These are phyloP conservation scores for Ptychodera flava DNA, from an alignment of 35 echinoderm and acorn worm species.

Conservation along the genomic window DNA sequence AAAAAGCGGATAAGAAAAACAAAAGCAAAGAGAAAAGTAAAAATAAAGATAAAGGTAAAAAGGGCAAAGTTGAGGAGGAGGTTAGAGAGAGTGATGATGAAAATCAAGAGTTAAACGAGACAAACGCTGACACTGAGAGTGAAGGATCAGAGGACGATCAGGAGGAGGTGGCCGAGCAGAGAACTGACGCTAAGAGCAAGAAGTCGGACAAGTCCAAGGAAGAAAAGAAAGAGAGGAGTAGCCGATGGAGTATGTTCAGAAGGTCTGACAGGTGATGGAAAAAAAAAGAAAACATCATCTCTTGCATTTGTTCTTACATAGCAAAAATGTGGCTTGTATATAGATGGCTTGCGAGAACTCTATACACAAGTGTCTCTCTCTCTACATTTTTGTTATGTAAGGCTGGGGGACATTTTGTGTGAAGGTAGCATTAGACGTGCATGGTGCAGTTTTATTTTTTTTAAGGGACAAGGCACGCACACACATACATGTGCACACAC, in stretches of 20 bases:
- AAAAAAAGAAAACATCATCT: too few relatives aligned
- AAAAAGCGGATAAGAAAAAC: background rate
- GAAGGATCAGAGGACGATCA: slow-evolving; percentile 27
- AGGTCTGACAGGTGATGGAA: background rate
- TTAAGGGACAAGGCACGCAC: too few relatives aligned
- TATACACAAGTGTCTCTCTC: background rate
- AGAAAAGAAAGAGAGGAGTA: background rate
- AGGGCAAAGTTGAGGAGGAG: background rate
- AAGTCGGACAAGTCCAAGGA: background rate
- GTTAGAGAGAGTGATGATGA: background rate
- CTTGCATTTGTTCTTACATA: too few relatives aligned
- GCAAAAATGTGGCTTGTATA: background rate
- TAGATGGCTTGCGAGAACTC: background rate
- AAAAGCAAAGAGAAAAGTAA: background rate
- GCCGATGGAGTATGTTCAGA: background rate
- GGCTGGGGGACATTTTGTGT: too few relatives aligned
- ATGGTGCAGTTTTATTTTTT: too few relatives aligned
- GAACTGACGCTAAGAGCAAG: background rate
- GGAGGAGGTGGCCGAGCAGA: slow-evolving; percentile 21
- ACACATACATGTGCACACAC: too few relatives aligned
- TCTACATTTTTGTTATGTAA: background rate
- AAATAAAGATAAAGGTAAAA: background rate
- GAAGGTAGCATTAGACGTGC: too few relatives aligned
- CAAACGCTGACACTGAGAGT: slow-evolving; percentile 10
- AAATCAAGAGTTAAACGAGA: background rate